A percentile compares a stretch with the other conserved stretches of the same genome.
These are phyloP conservation scores for Bombus fervidus DNA, from an alignment of 1,140 invertebrate species.

Conservation along the genomic window DNA sequence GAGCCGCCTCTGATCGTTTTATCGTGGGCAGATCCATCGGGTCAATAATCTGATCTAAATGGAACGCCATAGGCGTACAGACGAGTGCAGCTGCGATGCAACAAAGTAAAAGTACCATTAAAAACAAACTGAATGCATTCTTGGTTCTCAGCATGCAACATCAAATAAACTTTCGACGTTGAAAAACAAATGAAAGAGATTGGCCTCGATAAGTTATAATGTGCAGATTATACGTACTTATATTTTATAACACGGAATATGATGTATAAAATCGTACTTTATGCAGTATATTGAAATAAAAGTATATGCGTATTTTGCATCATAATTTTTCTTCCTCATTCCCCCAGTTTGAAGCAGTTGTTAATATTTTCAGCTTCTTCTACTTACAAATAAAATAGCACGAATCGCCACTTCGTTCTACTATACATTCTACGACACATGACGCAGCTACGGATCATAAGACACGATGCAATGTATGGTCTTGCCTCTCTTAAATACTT, in stretches of 20 bases:
- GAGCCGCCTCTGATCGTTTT: not conserved
- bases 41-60: conserved; percentile 28
- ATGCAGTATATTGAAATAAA: not conserved
- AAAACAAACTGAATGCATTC: not conserved
- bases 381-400: not conserved
- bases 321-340: not conserved
- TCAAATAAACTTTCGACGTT: not conserved
- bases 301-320: too few species aligned
- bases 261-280: not conserved
- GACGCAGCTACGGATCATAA: not conserved
- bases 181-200: not conserved
- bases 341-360: not conserved
- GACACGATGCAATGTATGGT: not conserved
- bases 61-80: conserved; percentile 1
- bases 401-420: not conserved
- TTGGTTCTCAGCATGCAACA: not conserved
- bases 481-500: not conserved
- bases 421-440: not conserved
- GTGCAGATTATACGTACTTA: not conserved
- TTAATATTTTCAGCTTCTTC: too few species aligned
- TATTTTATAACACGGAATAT: not conserved
- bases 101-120: not conserved
- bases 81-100: not conserved
- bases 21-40: not conserved
- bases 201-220: not conserved